phyloP scores from a whole-genome alignment of 2,113 vertebrate genomes.

The Synchiropus splendidus region DNA sequence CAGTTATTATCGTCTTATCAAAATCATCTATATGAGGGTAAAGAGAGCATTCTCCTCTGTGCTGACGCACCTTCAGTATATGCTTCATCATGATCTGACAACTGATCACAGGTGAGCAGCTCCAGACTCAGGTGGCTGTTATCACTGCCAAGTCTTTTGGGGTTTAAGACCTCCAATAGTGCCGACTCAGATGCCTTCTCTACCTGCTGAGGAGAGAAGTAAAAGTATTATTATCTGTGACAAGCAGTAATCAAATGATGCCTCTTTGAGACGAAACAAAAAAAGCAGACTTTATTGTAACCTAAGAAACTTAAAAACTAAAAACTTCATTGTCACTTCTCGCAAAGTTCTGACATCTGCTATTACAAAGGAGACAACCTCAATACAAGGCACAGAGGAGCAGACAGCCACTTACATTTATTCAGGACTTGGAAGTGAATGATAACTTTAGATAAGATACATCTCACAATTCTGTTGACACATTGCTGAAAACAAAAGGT shows the following conservation, averaged over 20 bases:
- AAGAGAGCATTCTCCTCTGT: background rate
- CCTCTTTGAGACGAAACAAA: too few relatives aligned
- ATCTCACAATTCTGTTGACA: too few relatives aligned
- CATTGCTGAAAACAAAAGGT: too few relatives aligned
- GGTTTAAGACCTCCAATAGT: slow-evolving; percentile 67
- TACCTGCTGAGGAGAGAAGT: slow-evolving; percentile 57
- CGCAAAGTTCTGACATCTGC: too few relatives aligned
- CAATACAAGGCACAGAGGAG: background rate
- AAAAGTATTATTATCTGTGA: background rate
- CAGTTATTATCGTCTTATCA: background rate
- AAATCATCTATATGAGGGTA: slow-evolving; percentile 1
- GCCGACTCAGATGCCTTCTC: slow-evolving; percentile 72
- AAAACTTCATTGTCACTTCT: too few relatives aligned
- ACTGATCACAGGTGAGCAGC: slow-evolving; percentile 62
- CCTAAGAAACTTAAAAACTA: too few relatives aligned
- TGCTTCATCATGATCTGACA: slow-evolving; percentile 71
- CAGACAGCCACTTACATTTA: background rate
- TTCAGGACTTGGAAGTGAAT: too few relatives aligned
- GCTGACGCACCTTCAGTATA: slow-evolving; percentile 72
- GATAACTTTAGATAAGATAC: too few relatives aligned
- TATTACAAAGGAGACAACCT: too few relatives aligned
- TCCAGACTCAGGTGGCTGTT: slow-evolving; percentile 28
- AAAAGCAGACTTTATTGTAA: too few relatives aligned
- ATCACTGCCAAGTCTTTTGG: slow-evolving; percentile 35
- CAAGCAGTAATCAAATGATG: too few relatives aligned